phyloP scores from a whole-genome alignment of 2,888 invertebrate species.

The Nemapogon koenigi region DNA sequence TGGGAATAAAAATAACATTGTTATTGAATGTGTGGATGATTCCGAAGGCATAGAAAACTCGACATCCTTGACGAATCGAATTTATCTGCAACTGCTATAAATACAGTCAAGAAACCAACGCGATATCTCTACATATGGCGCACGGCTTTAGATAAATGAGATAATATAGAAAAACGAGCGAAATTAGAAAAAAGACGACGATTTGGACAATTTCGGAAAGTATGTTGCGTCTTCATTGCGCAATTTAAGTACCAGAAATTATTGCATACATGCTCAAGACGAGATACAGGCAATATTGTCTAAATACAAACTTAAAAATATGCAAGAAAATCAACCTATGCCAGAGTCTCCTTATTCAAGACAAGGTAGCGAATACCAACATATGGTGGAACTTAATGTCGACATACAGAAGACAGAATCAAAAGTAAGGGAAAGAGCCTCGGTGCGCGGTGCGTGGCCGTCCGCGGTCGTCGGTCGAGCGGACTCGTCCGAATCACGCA shows the following conservation, averaged over 20 bases:
- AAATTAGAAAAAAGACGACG: slow-evolving; percentile 6
- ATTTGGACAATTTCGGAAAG: slow-evolving; percentile 6
- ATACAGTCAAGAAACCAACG: neutral
- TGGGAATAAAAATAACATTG: slow-evolving; percentile 5
- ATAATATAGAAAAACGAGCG: slow-evolving; percentile 2
- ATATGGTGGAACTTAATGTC: slow-evolving; percentile 4
- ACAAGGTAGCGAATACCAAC: slow-evolving; percentile 4
- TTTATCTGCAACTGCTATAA: neutral
- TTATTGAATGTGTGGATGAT: slow-evolving; percentile 3
- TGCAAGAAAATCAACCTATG: slow-evolving; percentile 3
- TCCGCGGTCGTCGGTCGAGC: too few species aligned
- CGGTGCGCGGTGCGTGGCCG: too few species aligned
- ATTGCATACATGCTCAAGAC: slow-evolving; percentile 4
- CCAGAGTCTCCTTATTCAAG: slow-evolving; percentile 5
- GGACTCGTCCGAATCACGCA: too few species aligned
- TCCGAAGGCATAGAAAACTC: slow-evolving; percentile 2
- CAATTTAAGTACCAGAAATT: neutral
- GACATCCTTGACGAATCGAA: neutral
- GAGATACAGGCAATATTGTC: slow-evolving; percentile 4
- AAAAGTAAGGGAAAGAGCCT: too few species aligned
- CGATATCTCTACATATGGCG: too few species aligned
- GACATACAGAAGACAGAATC: too few species aligned
- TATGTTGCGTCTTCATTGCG: slow-evolving; percentile 8
- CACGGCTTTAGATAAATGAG: slow-evolving; percentile 2
- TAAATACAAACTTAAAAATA: slow-evolving; percentile 3